Conservation (phyloP, 2,797 vertebrate species). For the Eulemur coronatus region DNA sequence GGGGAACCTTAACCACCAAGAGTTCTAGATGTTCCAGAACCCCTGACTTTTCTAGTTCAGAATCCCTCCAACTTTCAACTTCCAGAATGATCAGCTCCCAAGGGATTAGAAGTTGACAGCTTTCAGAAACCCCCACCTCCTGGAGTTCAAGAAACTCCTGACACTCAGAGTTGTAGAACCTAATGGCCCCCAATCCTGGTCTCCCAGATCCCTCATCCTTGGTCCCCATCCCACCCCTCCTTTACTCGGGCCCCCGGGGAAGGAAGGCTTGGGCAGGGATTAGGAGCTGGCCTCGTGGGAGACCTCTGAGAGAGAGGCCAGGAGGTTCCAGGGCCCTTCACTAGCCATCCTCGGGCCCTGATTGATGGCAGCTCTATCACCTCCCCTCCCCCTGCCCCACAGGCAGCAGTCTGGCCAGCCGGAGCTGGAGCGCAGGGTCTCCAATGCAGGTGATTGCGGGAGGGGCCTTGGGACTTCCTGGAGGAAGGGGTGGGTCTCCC, state of each 20-base stretch:
- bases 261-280: neutral
- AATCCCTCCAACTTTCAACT: neutral
- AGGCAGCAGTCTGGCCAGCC: conserved; percentile 62
- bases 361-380: neutral
- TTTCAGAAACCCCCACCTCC: neutral
- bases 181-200: neutral
- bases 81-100: neutral
- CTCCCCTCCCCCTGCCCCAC: neutral
- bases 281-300: neutral
- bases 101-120: neutral
- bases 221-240: too few relatives aligned
- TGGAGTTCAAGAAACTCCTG: neutral
- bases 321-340: neutral
- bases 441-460: conserved; percentile 69
- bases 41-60: neutral
- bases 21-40: neutral
- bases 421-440: conserved; percentile 72
- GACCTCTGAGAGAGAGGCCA: neutral
- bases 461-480: fast-evolving
- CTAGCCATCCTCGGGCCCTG: neutral
- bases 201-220: neutral
- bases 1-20: neutral
- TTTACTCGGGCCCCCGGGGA: neutral
- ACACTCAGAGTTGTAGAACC: neutral
- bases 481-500: neutral